Base-by-base conservation (phyloP, 1,140 invertebrate genomes). In the Ips nitidus region DNA sequence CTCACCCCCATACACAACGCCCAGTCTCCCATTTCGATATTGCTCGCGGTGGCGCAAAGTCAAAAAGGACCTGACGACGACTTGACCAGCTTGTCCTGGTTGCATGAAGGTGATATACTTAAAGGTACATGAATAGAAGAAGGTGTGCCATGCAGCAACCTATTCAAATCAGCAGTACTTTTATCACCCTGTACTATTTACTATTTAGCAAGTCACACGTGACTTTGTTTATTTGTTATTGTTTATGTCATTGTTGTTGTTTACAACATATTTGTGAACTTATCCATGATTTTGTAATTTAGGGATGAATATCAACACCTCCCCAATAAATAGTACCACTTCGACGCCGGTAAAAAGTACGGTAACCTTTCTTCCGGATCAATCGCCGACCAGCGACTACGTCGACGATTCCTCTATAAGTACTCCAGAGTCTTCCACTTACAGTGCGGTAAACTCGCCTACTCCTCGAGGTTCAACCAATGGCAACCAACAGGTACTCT, bases 81-180 rank as follows among this genome's bases (percentile, higher is more conserved):
- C 76, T 83, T 98, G 41, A 95, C 93, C 1, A 91, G 91, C 67
- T 83, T 98, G 1, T 88, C 91, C 57, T 98, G 95, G 94, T 82
- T 98, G 5, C 94, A 95, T 79, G 93, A 97, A 80, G 90, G 88
- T 75, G 95, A 98, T 83, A 81, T 97, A 71, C 85, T 97, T 5
- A 94, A 95, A 84, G 89, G 90, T 84, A 81, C 76, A 42, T 4
- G 5, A 41, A 50, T 7, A 22, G 22, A 22, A 22, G 22, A 22
- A 22, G 22, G 22, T 22, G 22, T 22, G 22, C 22, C 22, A 22
- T 22, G 22, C 22, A 22, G 22, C 22, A 22, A 22, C 22, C 22
- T 22, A 22, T 58, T 58, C 4, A 37, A 74, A 50, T 40, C 6
- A 22, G 45, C 4, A 22, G 22, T 22, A 22, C 22, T 22, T 22